Evolutionary conservation across 1,140 invertebrate species (phyloP).

Genomic region (Monomorium pharaonis): DNA sequence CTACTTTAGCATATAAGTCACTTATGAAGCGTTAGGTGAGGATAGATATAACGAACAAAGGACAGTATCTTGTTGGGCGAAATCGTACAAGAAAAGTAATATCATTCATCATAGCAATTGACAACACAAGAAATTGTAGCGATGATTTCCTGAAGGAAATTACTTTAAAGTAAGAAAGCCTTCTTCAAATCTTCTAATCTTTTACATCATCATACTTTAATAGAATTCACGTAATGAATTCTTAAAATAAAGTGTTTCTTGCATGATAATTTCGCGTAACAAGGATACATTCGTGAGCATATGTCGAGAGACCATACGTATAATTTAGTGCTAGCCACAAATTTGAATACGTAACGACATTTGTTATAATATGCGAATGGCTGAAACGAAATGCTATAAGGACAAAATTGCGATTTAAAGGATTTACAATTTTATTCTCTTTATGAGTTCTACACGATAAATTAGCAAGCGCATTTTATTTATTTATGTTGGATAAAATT

Average conservation of each 20-base stretch:
- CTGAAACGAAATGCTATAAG: background rate
- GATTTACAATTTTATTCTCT: constrained; percentile 11
- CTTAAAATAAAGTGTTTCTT: background rate
- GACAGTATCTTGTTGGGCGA: constrained; percentile 38
- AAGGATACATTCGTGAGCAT: constrained; percentile 26
- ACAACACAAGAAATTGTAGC: background rate
- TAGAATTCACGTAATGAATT: background rate
- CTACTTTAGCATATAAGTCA: constrained; percentile 60
- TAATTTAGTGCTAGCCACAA: constrained; percentile 43
- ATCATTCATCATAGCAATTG: background rate
- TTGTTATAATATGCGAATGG: constrained; percentile 5
- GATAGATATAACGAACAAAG: constrained; percentile 30
- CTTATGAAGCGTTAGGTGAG: constrained; percentile 46
- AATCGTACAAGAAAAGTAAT: constrained; percentile 12
- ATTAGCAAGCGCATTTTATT: background rate
- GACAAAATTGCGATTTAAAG: constrained; percentile 17
- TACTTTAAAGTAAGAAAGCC: too few relatives aligned
- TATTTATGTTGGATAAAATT: background rate
- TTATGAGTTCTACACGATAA: background rate
- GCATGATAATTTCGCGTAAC: background rate
- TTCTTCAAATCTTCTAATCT: constrained; percentile 16
- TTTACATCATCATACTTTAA: background rate
- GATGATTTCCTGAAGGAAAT: background rate
- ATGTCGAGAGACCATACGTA: constrained; percentile 9
- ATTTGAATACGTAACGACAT: constrained; percentile 55